Conservation (phyloP, 2,888 invertebrate species). For the Drosophila peninsularis region DNA sequence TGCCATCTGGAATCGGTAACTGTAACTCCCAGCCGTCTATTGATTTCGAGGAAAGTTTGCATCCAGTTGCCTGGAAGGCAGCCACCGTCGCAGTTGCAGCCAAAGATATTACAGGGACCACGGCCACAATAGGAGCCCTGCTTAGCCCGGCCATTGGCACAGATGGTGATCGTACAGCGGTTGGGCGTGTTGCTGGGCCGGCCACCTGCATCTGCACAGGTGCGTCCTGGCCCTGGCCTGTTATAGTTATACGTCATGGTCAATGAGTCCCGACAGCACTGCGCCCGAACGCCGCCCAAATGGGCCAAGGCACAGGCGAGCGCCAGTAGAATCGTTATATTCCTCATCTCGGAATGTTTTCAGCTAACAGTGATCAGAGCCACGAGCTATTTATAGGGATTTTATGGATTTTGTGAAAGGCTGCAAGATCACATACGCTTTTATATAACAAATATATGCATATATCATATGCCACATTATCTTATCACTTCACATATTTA, state of each 20-base stretch:
- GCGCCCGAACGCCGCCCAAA: background rate
- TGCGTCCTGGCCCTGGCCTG: background rate
- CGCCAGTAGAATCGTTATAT: background rate
- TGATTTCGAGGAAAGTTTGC: background rate
- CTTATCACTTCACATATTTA: no score
- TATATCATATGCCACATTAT: background rate
- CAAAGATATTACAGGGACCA: background rate
- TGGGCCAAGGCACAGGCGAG: background rate
- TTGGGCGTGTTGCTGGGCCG: background rate
- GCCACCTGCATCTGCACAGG: background rate
- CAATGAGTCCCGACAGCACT: constrained; percentile 4
- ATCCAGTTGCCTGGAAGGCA: constrained; percentile 2
- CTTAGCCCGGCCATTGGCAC: constrained; percentile 6
- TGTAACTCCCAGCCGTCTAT: background rate
- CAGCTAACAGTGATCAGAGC: no score
- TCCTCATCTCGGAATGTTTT: background rate
- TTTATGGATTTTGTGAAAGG: background rate
- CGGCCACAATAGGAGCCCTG: constrained; percentile 4
- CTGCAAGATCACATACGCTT: background rate
- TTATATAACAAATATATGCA: background rate
- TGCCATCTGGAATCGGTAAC: background rate
- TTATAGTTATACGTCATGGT: background rate
- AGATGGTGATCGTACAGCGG: constrained; percentile 1
- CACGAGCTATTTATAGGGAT: background rate
- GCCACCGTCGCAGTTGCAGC: background rate